Conservation (phyloP, 2,888 invertebrate species). For the Pelosia muscerda region DNA sequence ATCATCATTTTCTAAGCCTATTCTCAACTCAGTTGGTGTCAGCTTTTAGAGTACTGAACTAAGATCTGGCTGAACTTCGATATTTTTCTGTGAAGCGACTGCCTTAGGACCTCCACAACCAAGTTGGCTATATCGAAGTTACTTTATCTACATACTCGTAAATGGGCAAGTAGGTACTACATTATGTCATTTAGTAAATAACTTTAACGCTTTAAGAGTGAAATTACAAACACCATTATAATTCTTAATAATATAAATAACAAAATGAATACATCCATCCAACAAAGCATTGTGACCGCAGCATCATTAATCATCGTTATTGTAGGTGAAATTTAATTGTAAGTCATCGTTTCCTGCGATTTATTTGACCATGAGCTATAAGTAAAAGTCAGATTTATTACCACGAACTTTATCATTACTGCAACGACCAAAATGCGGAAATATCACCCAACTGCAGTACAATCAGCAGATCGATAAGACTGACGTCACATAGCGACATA, state of each 20-base stretch:
- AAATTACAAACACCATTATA: not conserved
- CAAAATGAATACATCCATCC: not conserved
- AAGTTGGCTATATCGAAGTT: too few species aligned
- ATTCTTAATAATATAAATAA: not conserved
- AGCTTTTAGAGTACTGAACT: too few species aligned
- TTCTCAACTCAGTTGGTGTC: too few species aligned
- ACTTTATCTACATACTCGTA: too few species aligned
- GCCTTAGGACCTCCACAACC: too few species aligned
- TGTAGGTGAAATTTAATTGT: not conserved
- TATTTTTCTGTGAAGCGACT: too few species aligned
- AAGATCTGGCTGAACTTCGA: too few species aligned
- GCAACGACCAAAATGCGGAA: not conserved
- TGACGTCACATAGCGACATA: slow-evolving; percentile 11
- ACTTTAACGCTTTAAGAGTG: not conserved
- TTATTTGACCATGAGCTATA: not conserved
- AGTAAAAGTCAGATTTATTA: not conserved
- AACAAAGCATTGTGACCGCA: not conserved
- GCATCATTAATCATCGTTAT: not conserved
- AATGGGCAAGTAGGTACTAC: too few species aligned
- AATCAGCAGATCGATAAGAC: not conserved
- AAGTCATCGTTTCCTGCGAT: not conserved
- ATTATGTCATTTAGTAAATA: not conserved
- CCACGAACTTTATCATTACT: not conserved
- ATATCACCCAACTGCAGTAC: slow-evolving; percentile 7
- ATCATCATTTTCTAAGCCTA: too few species aligned